A percentile compares a stretch with the other conserved stretches of the same genome.
Conservation (phyloP, 1,140 invertebrate genomes). For the Drosophila ambigua region DNA sequence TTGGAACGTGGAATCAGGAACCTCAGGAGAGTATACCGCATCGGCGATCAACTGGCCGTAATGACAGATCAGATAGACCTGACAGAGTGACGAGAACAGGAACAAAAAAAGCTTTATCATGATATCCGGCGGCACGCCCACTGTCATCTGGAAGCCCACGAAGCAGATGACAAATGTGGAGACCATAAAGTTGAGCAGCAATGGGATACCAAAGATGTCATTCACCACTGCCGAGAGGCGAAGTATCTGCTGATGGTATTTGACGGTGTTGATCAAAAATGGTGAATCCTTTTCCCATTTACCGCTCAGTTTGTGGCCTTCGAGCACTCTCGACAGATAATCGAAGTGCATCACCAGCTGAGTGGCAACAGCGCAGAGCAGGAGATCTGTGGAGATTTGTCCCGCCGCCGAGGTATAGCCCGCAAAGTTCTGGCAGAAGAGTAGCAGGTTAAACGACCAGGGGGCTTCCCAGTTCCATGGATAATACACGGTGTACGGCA, state of each 20-base stretch:
- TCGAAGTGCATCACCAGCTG: constrained; percentile 76
- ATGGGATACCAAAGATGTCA: constrained; percentile 61
- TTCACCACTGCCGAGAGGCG: constrained; percentile 43
- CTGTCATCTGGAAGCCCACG: constrained; percentile 74
- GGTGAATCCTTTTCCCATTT: constrained; percentile 38
- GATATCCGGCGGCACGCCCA: constrained; percentile 55
- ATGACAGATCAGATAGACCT: constrained; percentile 71
- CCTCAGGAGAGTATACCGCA: constrained; percentile 35
- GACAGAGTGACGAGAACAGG: constrained; percentile 52
- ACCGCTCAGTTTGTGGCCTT: constrained; percentile 18
- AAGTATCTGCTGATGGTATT: constrained; percentile 53
- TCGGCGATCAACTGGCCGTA: constrained; percentile 67
- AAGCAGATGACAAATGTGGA: constrained; percentile 76
- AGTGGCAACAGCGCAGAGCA: constrained; percentile 65
- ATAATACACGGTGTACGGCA: constrained; percentile 64
- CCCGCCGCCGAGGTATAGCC: constrained; percentile 70
- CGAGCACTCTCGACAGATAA: constrained; percentile 38
- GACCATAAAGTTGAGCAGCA: constrained; percentile 67
- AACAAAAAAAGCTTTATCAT: constrained; percentile 63
- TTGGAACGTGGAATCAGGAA: background rate
- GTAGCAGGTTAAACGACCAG: constrained; percentile 62
- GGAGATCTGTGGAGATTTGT: constrained; percentile 67
- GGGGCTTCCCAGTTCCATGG: constrained; percentile 55
- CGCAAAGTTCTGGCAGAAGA: constrained; percentile 51
- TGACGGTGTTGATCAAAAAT: constrained; percentile 32